Evolutionary conservation across 2,888 invertebrate species (phyloP), one percentile per base, ranked within the genome.

Genomic region (Meganola albula): DNA sequence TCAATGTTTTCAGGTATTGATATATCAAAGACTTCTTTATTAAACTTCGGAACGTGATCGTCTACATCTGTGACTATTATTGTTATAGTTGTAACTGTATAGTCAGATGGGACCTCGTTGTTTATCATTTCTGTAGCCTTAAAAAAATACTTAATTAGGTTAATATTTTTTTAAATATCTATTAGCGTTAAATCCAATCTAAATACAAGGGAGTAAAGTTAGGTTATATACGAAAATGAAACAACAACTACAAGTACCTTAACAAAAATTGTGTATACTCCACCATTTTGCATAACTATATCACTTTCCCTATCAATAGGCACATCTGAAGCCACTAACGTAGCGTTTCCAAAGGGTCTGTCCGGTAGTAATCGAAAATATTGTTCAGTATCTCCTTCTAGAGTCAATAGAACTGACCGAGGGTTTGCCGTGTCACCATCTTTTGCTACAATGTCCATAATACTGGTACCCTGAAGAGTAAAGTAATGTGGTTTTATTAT

Each of bases 401-500:
- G 66, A 0, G 90, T 88, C 7, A 94, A 62, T n/a, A 89, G 59
- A 1, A 94, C 79, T 28, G 90, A 87, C 24, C 93, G 75, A 0
- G 92, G 90, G 51, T 91, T 90, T 0, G 94, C 94, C 3, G 90
- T 89, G 63, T 96, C 96, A 0, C 95, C 95, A 59, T 96, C 96
- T 38, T 91, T 88, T 0, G 94, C 94, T 48, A 89, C 79, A 0
- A 95, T 90, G 10, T 90, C 90, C 60, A 94, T 74, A 32, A 95
- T 89, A 26, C 90, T 88, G 2, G 89, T 88, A 16, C 88, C 89
- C 85, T 89, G 55, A 34, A 66, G 68, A n/a, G n/a, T n/a, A n/a
- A n/a, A n/a, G n/a, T n/a, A n/a, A n/a, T n/a, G n/a, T n/a, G n/a
- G n/a, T n/a, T n/a, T n/a, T n/a, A n/a, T n/a, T n/a, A n/a, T n/a